phyloP scores from a whole-genome alignment of 1,140 invertebrate species.

The Meloidogyne floridensis region DNA sequence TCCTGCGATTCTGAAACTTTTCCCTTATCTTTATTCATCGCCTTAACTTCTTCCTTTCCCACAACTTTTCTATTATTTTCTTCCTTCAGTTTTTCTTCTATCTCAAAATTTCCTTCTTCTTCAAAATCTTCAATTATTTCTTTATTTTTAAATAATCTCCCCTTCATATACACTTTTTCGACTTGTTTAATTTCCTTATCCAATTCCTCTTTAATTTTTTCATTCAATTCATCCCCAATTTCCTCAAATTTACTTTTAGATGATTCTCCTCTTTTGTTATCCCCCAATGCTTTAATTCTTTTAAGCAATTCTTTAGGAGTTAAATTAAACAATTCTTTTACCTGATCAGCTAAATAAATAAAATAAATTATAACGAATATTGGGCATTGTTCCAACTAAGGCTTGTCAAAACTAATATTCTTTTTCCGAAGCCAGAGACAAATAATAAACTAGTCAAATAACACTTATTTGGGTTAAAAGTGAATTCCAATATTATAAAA shows the following conservation, averaged over 20 bases:
- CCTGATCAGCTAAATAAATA: background rate
- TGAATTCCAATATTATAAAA: no score
- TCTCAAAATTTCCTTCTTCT: no score
- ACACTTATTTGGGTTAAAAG: no score
- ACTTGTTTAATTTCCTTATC: slow-evolving; percentile 8
- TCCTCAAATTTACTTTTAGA: background rate
- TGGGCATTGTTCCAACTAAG: no score
- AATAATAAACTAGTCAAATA: no score
- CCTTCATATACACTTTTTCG: background rate
- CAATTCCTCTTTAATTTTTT: slow-evolving; percentile 23
- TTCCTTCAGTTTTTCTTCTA: background rate
- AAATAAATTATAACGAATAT: background rate
- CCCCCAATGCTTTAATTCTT: background rate
- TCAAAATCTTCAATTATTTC: no score
- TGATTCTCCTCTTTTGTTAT: background rate
- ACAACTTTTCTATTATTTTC: background rate
- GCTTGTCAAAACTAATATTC: no score
- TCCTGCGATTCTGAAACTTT: no score
- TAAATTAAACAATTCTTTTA: slow-evolving; percentile 14
- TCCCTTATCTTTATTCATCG: no score
- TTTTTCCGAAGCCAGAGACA: no score
- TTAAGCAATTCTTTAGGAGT: background rate
- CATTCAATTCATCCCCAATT: slow-evolving; percentile 21
- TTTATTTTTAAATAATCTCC: no score
- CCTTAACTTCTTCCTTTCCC: no score